Evolutionary conservation across 1,140 invertebrate genomes (phyloP), one percentile per base, ranked within the genome.

Genomic region (Drosophila jambulina): DNA sequence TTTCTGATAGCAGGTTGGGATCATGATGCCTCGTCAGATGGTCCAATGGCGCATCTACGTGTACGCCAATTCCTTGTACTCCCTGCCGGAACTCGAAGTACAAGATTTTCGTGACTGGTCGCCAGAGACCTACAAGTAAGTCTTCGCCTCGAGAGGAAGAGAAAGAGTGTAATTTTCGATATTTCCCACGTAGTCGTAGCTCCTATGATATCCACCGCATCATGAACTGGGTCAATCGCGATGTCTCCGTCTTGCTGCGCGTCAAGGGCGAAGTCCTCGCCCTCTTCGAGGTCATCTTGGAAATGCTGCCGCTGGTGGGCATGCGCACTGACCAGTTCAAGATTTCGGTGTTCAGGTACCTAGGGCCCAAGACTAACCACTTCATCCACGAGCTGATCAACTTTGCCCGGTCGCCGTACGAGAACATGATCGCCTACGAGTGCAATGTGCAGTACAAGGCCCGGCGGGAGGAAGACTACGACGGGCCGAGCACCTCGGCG

Each of bases 371-470:
- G 59, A 96, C 96, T 0, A 93, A 95, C 48, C 97, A 98, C 86
- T 99, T 99, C 93, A 93, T 97, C 43, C 97, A 98, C 82, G 98
- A 99, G 91, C 95, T 99, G 74, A 95, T 96, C 71, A 95, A 95
- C 92, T 99, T 97, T 94, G 97, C 98, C 23, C 94, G 95, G 21
- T 97, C 96, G 15, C 96, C 97, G 0, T 97, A 96, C 91, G 97
- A 97, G 81, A 56, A 68, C 19, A 17, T 78, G 0, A 78, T 87
- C 0, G 36, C 84, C 53, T 87, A 88, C 36, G 84, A 87, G n/a
- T 71, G 63, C 19, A 84, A 72, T 51, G 62, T 78, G 6, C 42
- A 75, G 21, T 84, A 84, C 46, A 29, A 27, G 3, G 62, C 45
- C 3, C 12, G n/a, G 15, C 8, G 40, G 17, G 29, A 42, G 19